phyloP scores from a whole-genome alignment of 2,797 vertebrate species.

The Sorex maritimensis region DNA sequence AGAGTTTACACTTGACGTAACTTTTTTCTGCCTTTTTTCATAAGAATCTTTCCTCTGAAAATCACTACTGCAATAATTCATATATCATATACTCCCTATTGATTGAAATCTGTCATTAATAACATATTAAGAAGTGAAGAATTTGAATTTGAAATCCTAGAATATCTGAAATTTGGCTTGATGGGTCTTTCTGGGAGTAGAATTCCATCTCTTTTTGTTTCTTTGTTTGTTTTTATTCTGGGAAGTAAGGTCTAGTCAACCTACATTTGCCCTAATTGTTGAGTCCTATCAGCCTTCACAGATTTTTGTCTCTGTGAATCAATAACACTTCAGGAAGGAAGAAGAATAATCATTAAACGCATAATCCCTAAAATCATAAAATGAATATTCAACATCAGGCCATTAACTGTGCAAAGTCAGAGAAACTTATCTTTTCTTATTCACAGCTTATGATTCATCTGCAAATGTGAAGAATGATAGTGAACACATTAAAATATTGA shows the following conservation, averaged over 20 bases:
- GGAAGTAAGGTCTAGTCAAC: background rate
- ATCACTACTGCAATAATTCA: background rate
- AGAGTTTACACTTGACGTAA: background rate
- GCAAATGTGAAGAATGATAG: background rate
- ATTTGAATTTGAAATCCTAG: background rate
- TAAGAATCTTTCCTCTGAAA: background rate
- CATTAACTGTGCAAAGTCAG: background rate
- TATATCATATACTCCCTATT: background rate
- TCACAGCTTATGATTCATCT: background rate
- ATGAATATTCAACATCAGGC: background rate
- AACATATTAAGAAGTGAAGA: background rate
- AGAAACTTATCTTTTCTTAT: background rate
- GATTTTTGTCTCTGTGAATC: background rate
- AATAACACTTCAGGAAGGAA: background rate
- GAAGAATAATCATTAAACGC: background rate
- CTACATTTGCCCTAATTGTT: background rate
- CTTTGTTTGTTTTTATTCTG: background rate
- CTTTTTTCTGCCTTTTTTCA: background rate
- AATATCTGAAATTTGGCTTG: slow-evolving; percentile 1
- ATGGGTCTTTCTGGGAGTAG: background rate
- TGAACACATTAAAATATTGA: background rate
- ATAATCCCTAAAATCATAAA: background rate
- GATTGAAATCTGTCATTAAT: background rate
- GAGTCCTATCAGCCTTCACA: background rate
- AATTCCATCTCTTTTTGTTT: background rate